A percentile compares a stretch with the other conserved stretches of the same genome.
phyloP scores from a whole-genome alignment of 1,140 invertebrate species.

The Sesamia nonagrioides region DNA sequence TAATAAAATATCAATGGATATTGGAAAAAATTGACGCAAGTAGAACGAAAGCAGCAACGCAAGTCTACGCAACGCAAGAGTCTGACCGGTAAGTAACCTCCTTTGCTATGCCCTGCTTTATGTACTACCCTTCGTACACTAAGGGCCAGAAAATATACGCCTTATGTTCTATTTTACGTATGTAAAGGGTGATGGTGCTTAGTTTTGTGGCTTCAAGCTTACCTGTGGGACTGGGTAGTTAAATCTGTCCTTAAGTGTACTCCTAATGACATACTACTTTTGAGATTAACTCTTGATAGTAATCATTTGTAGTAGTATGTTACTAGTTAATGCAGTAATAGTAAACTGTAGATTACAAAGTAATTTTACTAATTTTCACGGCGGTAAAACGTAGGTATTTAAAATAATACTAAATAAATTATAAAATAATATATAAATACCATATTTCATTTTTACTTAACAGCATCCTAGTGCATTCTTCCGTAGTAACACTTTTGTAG shows the following conservation, averaged over 20 bases:
- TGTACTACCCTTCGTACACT: conserved; percentile 63
- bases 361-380: conserved; percentile 40
- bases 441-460: conserved; percentile 41
- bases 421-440: conserved; percentile 1
- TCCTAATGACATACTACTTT: conserved; percentile 35
- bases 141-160: conserved; percentile 52
- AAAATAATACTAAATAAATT: conserved; percentile 24
- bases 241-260: conserved; percentile 66
- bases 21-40: conserved; percentile 66
- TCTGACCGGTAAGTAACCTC: conserved; percentile 92
- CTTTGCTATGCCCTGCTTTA: conserved; percentile 79
- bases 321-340: conserved; percentile 24
- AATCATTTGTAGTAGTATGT: conserved; percentile 28
- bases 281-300: conserved; percentile 21
- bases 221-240: conserved; percentile 49
- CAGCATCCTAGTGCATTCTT: conserved; percentile 49
- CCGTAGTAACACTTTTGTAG: conserved; percentile 43
- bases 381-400: conserved; percentile 10
- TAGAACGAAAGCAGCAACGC: conserved; percentile 97
- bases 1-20: conserved; percentile 61
- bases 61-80: conserved; percentile 91
- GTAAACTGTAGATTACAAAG: conserved; percentile 31
- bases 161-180: conserved; percentile 27
- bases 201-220: conserved; percentile 57
- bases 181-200: conserved; percentile 54